Conservation (phyloP, 2,888 invertebrate species). For the Baccha elongata region DNA sequence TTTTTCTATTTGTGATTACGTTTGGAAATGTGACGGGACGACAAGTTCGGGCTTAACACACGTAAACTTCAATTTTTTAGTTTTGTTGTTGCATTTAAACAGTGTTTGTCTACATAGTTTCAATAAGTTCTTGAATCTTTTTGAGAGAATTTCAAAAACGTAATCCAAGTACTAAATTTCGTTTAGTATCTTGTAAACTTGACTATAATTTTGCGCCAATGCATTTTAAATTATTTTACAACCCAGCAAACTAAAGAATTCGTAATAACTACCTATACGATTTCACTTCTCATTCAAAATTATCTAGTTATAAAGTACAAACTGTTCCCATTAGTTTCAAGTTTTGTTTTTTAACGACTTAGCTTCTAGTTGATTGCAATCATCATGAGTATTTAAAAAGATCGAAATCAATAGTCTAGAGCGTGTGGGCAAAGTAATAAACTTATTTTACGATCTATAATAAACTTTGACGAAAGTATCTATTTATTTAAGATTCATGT, state of each 20-base stretch:
- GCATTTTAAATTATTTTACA: background rate
- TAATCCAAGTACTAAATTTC: too few species aligned
- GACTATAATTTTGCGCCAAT: too few species aligned
- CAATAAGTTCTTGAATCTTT: too few species aligned
- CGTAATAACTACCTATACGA: background rate
- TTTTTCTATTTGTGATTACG: too few species aligned
- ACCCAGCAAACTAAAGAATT: too few species aligned
- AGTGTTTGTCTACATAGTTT: too few species aligned
- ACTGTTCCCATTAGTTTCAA: background rate
- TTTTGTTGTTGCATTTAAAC: too few species aligned
- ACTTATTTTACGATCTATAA: slow-evolving; percentile 43
- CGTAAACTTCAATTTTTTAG: too few species aligned
- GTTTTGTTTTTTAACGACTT: slow-evolving; percentile 18
- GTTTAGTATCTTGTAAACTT: too few species aligned
- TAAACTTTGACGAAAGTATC: slow-evolving; percentile 25
- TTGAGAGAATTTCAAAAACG: too few species aligned
- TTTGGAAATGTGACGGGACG: too few species aligned
- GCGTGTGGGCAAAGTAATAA: slow-evolving; percentile 38
- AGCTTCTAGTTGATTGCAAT: slow-evolving; percentile 5
- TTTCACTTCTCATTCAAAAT: background rate
- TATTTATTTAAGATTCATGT: slow-evolving; percentile 25
- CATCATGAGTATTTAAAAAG: slow-evolving; percentile 21
- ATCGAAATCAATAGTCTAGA: background rate
- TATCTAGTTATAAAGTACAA: background rate
- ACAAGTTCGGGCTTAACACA: too few species aligned